Percentiles rank a stretch among this genome's conserved stretches.
Evolutionary conservation across 2,888 invertebrate genomes (phyloP).

Genomic region (Agelastica alni): DNA sequence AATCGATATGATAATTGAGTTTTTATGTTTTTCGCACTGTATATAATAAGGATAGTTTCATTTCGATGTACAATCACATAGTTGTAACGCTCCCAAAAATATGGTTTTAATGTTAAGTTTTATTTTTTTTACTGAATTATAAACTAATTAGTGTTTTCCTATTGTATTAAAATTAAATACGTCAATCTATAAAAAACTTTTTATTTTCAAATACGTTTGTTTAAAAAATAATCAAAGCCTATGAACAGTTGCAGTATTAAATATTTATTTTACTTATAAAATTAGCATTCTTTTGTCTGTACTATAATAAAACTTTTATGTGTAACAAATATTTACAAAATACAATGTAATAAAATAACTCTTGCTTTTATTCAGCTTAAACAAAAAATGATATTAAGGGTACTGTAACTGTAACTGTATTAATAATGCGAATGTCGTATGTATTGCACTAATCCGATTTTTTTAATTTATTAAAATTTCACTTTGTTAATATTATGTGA

Average conservation of each 20-base stretch:
- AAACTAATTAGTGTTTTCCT: constrained; percentile 20
- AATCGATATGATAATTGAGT: no score
- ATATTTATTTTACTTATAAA: constrained; percentile 31
- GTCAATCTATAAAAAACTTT: constrained; percentile 29
- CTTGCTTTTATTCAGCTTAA: no score
- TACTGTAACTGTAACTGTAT: no score
- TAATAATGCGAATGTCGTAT: no score
- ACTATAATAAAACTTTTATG: constrained; percentile 39
- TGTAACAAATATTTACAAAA: constrained; percentile 42
- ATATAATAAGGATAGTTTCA: constrained; percentile 14
- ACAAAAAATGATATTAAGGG: no score
- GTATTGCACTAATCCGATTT: no score
- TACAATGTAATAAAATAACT: constrained; percentile 22
- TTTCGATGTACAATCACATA: constrained; percentile 17
- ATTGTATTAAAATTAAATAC: constrained; percentile 38
- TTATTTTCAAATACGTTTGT: constrained; percentile 33
- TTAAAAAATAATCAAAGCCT: constrained; percentile 37
- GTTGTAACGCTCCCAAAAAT: constrained; percentile 25
- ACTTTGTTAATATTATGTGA: no score
- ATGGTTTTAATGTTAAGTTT: no score
- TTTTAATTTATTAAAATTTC: no score
- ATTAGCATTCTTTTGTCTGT: constrained; percentile 37
- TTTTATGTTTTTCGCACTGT: neutral
- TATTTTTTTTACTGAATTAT: constrained; percentile 23
- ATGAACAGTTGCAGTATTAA: constrained; percentile 31